Evolutionary conservation across 2,888 invertebrate species (phyloP).

Genomic region (Chrysomela aeneicollis): DNA sequence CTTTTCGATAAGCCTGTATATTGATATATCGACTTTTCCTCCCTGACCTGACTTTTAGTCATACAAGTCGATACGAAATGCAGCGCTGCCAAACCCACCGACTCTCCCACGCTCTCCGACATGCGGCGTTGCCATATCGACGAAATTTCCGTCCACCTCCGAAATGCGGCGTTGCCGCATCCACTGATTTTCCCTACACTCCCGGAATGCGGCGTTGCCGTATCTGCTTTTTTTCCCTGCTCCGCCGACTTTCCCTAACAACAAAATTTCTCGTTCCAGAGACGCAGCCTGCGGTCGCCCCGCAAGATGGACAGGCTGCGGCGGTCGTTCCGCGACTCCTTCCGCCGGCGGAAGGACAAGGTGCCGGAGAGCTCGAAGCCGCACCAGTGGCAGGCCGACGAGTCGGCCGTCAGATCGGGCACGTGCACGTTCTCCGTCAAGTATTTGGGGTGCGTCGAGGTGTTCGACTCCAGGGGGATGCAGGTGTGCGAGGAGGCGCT

Average conservation of each 20-base stretch:
- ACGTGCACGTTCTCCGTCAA: conserved; percentile 98
- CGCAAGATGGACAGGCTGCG: conserved; percentile 89
- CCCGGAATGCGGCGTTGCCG: not conserved
- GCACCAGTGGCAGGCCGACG: conserved; percentile 98
- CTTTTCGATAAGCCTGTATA: no score
- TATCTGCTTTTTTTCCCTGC: not conserved
- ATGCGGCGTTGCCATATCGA: not conserved
- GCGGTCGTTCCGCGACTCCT: conserved; percentile 91
- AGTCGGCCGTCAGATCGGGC: conserved; percentile 92
- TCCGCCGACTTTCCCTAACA: not conserved
- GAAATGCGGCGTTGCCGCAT: not conserved
- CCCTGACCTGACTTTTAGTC: no score
- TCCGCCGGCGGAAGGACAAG: conserved; percentile 85
- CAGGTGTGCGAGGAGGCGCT: conserved; percentile 99
- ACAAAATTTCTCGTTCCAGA: conserved; percentile 57
- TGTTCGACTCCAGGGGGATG: conserved; percentile 99
- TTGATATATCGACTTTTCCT: no score
- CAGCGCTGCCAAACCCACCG: not conserved
- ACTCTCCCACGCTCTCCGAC: not conserved
- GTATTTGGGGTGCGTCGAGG: conserved; percentile 99
- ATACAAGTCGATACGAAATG: not conserved
- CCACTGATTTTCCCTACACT: not conserved
- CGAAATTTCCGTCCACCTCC: not conserved
- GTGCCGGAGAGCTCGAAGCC: conserved; percentile 94
- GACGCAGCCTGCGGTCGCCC: conserved; percentile 72